Conservation (phyloP, 2,113 vertebrate species). For the Corydoras sp. region DNA sequence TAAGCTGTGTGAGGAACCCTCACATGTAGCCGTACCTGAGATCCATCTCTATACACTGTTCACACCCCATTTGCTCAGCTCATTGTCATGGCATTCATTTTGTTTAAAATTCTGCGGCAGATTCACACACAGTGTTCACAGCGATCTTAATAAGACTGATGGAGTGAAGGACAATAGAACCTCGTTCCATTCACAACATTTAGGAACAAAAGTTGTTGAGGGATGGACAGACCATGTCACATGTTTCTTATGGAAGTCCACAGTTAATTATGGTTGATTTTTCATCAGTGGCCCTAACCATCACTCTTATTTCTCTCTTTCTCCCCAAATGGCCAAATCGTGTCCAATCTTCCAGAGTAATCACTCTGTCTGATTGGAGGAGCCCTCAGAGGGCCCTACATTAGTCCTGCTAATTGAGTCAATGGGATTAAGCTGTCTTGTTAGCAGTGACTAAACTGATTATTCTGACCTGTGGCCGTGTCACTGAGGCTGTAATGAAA, state of each 20-base stretch:
- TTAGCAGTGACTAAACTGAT: constrained; percentile 28
- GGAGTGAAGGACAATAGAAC: too few relatives aligned
- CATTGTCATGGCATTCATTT: too few relatives aligned
- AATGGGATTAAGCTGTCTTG: constrained; percentile 33
- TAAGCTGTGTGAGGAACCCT: too few relatives aligned
- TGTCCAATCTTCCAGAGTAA: constrained; percentile 16
- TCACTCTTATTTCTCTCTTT: constrained; percentile 4
- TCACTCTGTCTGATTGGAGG: constrained; percentile 28
- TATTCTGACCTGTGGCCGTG: constrained; percentile 22
- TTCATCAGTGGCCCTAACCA: background rate
- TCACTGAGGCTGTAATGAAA: constrained; percentile 27
- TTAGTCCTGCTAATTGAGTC: constrained; percentile 37
- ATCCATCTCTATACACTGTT: too few relatives aligned
- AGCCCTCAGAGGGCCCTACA: constrained; percentile 32
- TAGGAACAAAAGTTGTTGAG: too few relatives aligned
- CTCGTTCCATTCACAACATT: too few relatives aligned
- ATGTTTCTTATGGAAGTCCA: background rate
- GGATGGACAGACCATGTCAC: background rate
- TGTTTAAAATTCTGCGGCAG: too few relatives aligned
- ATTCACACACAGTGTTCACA: too few relatives aligned
- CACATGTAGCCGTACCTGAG: too few relatives aligned
- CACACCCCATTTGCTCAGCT: too few relatives aligned
- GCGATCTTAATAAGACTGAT: too few relatives aligned
- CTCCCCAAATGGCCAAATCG: background rate
- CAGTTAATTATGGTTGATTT: constrained; percentile 5